Evolutionary conservation across 35 echinoderm and acorn worm species (phyloP), one percentile per base, ranked within the genome.

Genomic region (Ptychodera flava): DNA sequence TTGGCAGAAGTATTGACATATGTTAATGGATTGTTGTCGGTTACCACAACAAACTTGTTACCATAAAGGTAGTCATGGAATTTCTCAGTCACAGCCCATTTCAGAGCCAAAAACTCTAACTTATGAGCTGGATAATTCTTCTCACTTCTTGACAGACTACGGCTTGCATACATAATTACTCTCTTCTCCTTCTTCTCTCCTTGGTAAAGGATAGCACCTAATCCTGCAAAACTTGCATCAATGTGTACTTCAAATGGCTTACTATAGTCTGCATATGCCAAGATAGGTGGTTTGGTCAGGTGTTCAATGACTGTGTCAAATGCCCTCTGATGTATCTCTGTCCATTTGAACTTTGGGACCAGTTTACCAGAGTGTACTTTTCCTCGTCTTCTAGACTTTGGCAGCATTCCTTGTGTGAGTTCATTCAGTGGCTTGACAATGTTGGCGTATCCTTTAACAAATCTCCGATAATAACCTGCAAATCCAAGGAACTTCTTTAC

Each of bases 381-480:
- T 83, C 28, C 81, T 35, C 0, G 32, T 85, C 37, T 85, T 85
- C 84, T 85, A 52, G 28, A 14, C 15, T 28, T 89, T 83, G 35
- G 28, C 29, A 36, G 29, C 22, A n/a, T n/a, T 10, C 79, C 79
- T 82, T 75, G 37, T 31, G 86, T 86, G 28, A 95, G 38, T 29
- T 33, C 28, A 78, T 95, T 89, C 33, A 95, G 78, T 14, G 93
- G 93, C 38, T 79, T 79, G 0, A 83, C 90, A 37, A 95, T 92
- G 37, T 84, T 88, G 1, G 93, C 84, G 76, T 88, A 95, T 0
- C 90, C 86, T 16, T 82, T 16, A 12, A 95, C 83, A 34, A 95
- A 95, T 1, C 93, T 28, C n/a, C 89, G 34, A 85, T 95, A 95
- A 45, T 84, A 95, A 16, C 90, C 89, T 0, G 86, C 79, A 28